Evolutionary conservation across 2,888 invertebrate genomes (phyloP).

Genomic region (Drosophila monieri): DNA sequence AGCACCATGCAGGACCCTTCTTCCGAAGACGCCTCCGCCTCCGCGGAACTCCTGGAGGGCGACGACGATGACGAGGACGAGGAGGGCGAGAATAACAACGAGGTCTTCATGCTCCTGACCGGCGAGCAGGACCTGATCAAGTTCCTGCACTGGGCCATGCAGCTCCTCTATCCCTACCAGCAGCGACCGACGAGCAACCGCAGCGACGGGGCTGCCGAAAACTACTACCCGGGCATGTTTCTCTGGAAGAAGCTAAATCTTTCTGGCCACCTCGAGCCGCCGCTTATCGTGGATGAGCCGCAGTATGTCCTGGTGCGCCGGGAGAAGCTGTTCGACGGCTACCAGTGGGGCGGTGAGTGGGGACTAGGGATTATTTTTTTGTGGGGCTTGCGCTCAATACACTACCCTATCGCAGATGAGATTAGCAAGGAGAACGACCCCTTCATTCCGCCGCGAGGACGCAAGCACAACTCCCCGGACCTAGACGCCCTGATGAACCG

Average conservation of each 20-base stretch:
- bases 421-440: constrained; percentile 66
- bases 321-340: constrained; percentile 63
- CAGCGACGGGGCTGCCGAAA: constrained; percentile 60
- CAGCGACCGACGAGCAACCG: constrained; percentile 39
- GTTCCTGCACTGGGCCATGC: constrained; percentile 81
- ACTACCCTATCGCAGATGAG: constrained; percentile 38
- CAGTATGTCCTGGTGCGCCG: constrained; percentile 80
- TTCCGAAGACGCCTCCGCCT: constrained; percentile 26
- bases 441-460: constrained; percentile 83
- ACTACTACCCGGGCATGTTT: constrained; percentile 76
- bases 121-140: constrained; percentile 80
- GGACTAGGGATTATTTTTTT: not conserved
- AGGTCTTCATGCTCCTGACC: constrained; percentile 76
- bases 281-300: constrained; percentile 82
- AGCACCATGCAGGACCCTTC: constrained; percentile 42
- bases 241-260: constrained; percentile 81
- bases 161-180: constrained; percentile 72
- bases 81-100: constrained; percentile 59
- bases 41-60: constrained; percentile 25
- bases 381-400: too few relatives aligned
- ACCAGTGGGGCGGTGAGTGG: constrained; percentile 63
- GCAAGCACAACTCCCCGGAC: constrained; percentile 78
- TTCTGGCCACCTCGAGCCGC: constrained; percentile 81
- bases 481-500: constrained; percentile 74
- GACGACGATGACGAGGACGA: constrained; percentile 26